These are phyloP conservation scores for Tiphia femorata DNA, from an alignment of 2,888 invertebrate genomes.

Conservation along the genomic window DNA sequence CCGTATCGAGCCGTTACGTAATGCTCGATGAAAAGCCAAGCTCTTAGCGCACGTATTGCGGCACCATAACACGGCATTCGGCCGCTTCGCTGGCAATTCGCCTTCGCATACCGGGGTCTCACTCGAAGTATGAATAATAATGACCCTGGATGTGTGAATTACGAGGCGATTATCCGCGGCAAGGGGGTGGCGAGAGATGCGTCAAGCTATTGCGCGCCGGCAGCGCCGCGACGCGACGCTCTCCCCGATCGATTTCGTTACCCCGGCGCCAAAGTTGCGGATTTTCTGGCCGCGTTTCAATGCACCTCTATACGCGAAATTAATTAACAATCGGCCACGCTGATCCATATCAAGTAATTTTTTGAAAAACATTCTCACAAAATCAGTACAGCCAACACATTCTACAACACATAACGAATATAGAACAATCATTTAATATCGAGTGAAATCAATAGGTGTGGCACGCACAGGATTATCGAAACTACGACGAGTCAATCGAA, in stretches of 20 bases:
- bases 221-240: slow-evolving; percentile 4
- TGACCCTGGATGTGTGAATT: slow-evolving; percentile 47
- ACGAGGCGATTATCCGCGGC: slow-evolving; percentile 45
- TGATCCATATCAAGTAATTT: too few relatives aligned
- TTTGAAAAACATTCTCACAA: too few relatives aligned
- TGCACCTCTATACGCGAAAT: too few relatives aligned
- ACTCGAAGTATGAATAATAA: slow-evolving; percentile 48
- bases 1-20: slow-evolving; percentile 33
- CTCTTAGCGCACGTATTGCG: slow-evolving; percentile 27
- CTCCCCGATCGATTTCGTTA: slow-evolving; percentile 33
- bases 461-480: too few relatives aligned
- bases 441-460: too few relatives aligned
- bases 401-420: too few relatives aligned
- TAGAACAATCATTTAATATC: too few relatives aligned
- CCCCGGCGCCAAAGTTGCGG: slow-evolving; percentile 14
- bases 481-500: too few relatives aligned
- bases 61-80: slow-evolving; percentile 31
- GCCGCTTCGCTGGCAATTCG: slow-evolving; percentile 42
- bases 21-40: slow-evolving; percentile 43
- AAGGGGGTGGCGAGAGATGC: slow-evolving; percentile 5
- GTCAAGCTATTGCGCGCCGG: slow-evolving; percentile 39
- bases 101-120: slow-evolving; percentile 41
- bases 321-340: slow-evolving; percentile 4
- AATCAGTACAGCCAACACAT: too few relatives aligned
- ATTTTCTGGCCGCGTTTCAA: neutral